Conservation (phyloP, 37 sponge, comb jelly and placozoan species). For the Beroe ovata region DNA sequence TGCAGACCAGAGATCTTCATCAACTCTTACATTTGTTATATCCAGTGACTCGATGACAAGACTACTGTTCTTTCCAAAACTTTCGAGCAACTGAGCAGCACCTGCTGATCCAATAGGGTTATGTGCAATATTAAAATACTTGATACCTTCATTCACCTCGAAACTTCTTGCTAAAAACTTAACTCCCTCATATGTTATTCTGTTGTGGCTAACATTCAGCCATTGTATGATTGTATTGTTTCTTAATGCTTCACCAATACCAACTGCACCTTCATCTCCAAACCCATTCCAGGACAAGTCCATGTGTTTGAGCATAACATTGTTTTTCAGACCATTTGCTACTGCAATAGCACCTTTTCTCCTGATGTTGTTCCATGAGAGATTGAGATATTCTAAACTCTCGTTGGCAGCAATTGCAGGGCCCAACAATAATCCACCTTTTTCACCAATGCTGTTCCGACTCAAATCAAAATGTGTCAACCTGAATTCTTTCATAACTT, state of each 20-base stretch:
- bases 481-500: constrained; percentile 78
- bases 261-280: constrained; percentile 83
- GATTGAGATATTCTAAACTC: constrained; percentile 77
- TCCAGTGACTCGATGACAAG: constrained; percentile 21
- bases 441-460: constrained; percentile 86
- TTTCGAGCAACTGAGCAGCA: constrained; percentile 28
- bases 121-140: constrained; percentile 73
- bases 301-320: constrained; percentile 81
- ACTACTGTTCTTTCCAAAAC: constrained; percentile 64
- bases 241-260: constrained; percentile 87
- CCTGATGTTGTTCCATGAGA: constrained; percentile 93
- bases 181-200: constrained; percentile 76
- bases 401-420: constrained; percentile 92
- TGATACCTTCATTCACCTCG: constrained; percentile 74
- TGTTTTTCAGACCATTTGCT: constrained; percentile 84
- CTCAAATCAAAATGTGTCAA: constrained; percentile 86
- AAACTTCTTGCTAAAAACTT: constrained; percentile 75
- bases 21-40: constrained; percentile 48
- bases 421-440: constrained; percentile 80
- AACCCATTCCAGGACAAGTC: constrained; percentile 90
- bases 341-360: constrained; percentile 90
- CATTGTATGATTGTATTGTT: constrained; percentile 80
- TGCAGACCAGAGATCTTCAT: constrained; percentile 48
- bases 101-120: constrained; percentile 31
- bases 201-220: constrained; percentile 88